Percentiles rank a stretch among this genome's conserved stretches.
These are phyloP conservation scores for Rhineura floridana DNA, from an alignment of 2,113 vertebrate genomes.

Conservation along the genomic window DNA sequence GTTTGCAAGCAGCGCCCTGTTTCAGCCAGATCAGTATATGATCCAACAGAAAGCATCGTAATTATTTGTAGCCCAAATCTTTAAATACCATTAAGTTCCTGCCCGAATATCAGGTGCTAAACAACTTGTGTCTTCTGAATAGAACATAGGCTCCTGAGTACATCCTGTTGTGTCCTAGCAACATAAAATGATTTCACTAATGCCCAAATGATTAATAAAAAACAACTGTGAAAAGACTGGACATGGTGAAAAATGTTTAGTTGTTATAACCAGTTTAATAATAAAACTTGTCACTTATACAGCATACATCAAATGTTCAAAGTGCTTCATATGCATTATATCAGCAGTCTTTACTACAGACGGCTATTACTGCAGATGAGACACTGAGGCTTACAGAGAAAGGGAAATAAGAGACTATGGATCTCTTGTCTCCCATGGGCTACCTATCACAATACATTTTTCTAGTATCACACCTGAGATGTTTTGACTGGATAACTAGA, in stretches of 20 bases:
- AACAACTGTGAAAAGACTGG: not conserved
- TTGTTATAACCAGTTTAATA: not conserved
- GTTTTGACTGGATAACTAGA: not conserved
- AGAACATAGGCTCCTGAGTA: too few relatives aligned
- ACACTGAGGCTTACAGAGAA: not conserved
- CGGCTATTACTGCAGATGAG: not conserved
- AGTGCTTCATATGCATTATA: not conserved
- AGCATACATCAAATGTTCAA: not conserved
- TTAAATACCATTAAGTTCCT: not conserved
- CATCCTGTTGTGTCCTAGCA: not conserved
- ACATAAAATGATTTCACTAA: not conserved
- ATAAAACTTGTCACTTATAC: not conserved
- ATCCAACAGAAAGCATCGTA: not conserved
- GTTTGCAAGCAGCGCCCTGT: not conserved
- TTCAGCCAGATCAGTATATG: not conserved
- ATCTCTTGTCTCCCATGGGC: not conserved
- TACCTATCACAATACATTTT: not conserved
- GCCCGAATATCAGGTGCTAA: not conserved
- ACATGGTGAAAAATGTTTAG: not conserved
- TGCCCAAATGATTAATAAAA: not conserved
- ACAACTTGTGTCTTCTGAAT: too few relatives aligned
- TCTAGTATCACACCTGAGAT: not conserved
- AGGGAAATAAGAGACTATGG: not conserved
- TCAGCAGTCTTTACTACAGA: not conserved
- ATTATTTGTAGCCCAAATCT: too few relatives aligned